Evolutionary conservation across 2,888 invertebrate species (phyloP), one percentile per base, ranked within the genome.

Genomic region (Balanococcus diminutus): DNA sequence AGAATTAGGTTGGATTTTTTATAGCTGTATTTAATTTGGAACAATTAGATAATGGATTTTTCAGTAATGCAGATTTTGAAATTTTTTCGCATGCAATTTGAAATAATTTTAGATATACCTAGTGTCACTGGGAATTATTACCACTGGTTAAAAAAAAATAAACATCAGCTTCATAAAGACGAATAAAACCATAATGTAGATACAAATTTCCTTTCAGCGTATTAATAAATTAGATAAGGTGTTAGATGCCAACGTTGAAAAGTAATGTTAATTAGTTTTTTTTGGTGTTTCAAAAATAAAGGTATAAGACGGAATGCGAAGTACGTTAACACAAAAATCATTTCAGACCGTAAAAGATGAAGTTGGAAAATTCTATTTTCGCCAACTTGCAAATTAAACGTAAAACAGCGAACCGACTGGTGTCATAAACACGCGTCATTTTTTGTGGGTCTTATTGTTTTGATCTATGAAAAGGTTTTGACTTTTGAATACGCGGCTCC

Each of bases 391-490:
- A 75, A 75, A 75, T 75, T 75, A 75, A 75, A 32, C 32, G 75
- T 75, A n/a, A 75, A 31, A 32, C 75, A 32, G 75, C 32, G 32
- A 75, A 75, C 32, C 75, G 75, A 32, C 75, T 75, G 75, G 75
- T 75, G 75, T 75, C 75, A 75, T 19, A 32, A 75, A 75, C 75
- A 75, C 75, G 32, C 75, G 32, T 32, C 31, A 75, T 75, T 75
- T 75, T 75, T 75, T 75, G 75, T 16, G 32, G 75, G 32, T 28
- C 75, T 75, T 75, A 75, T 75, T 75, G 75, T 75, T 75, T 75
- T 32, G 75, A 75, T 75, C 32, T 32, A 25, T 28, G 75, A 31
- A 75, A 75, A 75, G 75, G 75, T 75, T 75, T 75, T 32, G 75
- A 75, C 75, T 75, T 75, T 75, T 75, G 75, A 75, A 75, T 32